phyloP scores from a whole-genome alignment of 2,113 vertebrate species.

The Podarcis cretensis region DNA sequence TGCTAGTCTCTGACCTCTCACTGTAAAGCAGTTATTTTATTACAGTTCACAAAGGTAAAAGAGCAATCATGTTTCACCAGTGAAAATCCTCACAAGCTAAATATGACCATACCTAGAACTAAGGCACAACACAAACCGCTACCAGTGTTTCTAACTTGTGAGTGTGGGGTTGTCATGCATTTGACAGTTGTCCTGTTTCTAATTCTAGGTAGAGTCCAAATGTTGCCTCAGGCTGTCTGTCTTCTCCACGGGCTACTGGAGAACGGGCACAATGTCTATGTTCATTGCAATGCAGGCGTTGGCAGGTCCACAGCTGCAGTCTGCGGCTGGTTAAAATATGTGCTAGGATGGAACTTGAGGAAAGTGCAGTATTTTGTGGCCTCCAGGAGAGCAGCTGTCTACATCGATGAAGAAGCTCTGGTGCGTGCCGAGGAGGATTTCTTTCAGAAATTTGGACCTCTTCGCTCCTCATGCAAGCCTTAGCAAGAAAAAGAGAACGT shows the following conservation, averaged over 20 bases:
- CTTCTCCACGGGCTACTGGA: conserved; percentile 90
- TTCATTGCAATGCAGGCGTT: conserved; percentile 96
- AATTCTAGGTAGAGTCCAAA: conserved; percentile 85
- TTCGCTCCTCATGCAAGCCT: conserved; percentile 70
- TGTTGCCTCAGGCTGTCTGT: conserved; percentile 95
- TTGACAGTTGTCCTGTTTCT: conserved; percentile 34
- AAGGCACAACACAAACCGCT: not conserved
- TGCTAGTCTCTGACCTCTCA: not conserved
- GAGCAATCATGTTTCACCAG: not conserved
- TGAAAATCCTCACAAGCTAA: not conserved
- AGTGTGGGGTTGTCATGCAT: not conserved
- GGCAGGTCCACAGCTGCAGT: conserved; percentile 91
- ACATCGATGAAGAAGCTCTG: conserved; percentile 94
- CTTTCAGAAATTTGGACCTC: conserved; percentile 86
- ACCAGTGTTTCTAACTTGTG: rapidly evolving
- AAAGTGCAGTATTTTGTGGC: conserved; percentile 92
- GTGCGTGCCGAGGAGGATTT: conserved; percentile 86
- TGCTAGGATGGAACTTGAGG: conserved; percentile 88
- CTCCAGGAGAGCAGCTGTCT: conserved; percentile 86
- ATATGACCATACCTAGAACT: rapidly evolving
- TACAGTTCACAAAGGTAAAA: not conserved
- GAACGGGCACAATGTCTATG: conserved; percentile 91
- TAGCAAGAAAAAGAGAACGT: conserved; percentile 36
- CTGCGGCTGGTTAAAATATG: conserved; percentile 91
- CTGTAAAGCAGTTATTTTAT: not conserved